Conservation (phyloP, 1,140 invertebrate species). For the Musca domestica region DNA sequence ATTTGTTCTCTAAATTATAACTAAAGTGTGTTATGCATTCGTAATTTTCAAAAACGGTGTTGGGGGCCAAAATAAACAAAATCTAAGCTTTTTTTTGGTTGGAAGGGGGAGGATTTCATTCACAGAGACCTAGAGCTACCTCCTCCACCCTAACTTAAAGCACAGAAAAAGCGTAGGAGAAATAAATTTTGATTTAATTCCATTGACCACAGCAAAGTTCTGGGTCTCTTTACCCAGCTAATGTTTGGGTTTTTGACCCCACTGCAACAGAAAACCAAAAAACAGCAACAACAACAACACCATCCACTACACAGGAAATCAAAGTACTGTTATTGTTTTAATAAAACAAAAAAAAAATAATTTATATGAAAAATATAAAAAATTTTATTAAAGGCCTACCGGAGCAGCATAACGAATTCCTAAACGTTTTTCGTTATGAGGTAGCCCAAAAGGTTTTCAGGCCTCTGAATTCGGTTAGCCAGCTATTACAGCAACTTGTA, state of each 20-base stretch:
- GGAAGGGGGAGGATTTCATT: neutral
- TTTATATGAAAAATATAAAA: no score
- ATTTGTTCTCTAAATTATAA: slow-evolving; percentile 22
- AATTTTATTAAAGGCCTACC: no score
- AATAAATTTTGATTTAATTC: neutral
- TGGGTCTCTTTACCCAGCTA: neutral
- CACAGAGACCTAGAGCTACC: neutral
- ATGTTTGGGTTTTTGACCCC: neutral
- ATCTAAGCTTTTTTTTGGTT: neutral
- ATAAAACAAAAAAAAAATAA: no score
- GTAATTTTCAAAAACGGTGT: neutral
- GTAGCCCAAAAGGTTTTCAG: no score
- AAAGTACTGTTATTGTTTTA: slow-evolving; percentile 11
- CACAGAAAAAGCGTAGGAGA: neutral
- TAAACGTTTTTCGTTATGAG: no score
- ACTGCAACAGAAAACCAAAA: neutral
- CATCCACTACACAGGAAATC: neutral
- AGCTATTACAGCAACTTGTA: no score
- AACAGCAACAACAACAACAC: no score
- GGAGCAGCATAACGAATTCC: no score
- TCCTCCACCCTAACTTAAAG: neutral
- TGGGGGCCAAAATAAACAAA: neutral
- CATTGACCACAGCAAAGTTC: neutral
- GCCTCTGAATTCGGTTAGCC: no score
- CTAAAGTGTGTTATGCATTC: slow-evolving; percentile 13